Base-by-base conservation (phyloP, 2,888 invertebrate genomes). In the Acleris laterana region DNA sequence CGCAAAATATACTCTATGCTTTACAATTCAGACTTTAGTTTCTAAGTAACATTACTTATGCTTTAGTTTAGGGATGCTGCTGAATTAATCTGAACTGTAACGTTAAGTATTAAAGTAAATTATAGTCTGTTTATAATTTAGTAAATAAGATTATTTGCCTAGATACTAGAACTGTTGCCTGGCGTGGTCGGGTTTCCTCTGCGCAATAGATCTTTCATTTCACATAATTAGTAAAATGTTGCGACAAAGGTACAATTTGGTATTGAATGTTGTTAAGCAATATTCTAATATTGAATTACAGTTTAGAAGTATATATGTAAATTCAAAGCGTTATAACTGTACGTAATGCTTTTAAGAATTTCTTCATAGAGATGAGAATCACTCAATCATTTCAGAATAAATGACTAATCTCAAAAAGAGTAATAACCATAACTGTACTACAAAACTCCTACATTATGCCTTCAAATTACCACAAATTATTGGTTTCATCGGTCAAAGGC, bases 101-200 rank as follows among this genome's bases (percentile, higher is more conserved):
- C 63, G 51, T 48, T 52, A 58, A 50, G 50, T 2, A 28, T 69
- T 73, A 79, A 69, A 74, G 75, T 70, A 57, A 68, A 60, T 69
- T 75, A 77, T 77, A 38, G 66, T 69, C 65, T 71, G 68, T 69
- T 63, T 63, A 38, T 56, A 25, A 52, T 53, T 59, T 71, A 65
- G 74, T 70, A 64, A 61, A 68, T 75, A 72, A 63, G 72, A 53
- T 72, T 68, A 72, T 79, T 72, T 71, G 67, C 63, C 25, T 38
- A 68, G 64, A 66, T 71, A 69, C 73, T 62, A 62, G 48, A 22
- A 16, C 59, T 65, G 72, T 71, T 71, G 63, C 73, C 63, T 71
- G 74, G 72, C 72, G 79, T 78, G 79, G 81, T 85, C 81, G 80
- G 79, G 83, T 85, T 84, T 81, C 83, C 79, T 77, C 75, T 76